Conservation (phyloP, 2,113 vertebrate species). For the Spheniscus mendiculus region DNA sequence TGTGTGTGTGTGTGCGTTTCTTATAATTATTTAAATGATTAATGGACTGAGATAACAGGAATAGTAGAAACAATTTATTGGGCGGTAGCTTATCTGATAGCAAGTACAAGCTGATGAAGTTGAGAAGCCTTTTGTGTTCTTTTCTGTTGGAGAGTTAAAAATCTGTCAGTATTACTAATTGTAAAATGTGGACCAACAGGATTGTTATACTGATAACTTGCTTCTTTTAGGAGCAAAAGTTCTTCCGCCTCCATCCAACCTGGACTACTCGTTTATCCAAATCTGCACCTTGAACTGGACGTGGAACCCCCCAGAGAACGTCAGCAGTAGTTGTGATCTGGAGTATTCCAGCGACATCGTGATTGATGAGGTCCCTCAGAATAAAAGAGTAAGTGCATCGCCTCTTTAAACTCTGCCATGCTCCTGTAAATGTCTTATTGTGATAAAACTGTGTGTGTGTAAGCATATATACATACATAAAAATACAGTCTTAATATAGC, state of each 20-base stretch:
- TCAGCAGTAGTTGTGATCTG: neutral
- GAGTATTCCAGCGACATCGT: neutral
- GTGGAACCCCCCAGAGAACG: neutral
- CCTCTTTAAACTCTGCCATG: neutral
- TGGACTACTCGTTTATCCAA: neutral
- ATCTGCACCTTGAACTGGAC: constrained; percentile 51
- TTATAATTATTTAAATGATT: neutral
- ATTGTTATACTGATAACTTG: neutral
- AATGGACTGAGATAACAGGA: neutral
- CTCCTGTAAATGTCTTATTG: neutral
- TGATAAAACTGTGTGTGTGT: neutral
- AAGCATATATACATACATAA: too few relatives aligned
- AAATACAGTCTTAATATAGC: neutral
- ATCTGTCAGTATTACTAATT: neutral
- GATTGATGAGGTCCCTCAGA: neutral
- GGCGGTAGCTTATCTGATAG: neutral
- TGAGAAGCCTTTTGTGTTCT: neutral
- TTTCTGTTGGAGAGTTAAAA: neutral
- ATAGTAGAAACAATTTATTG: neutral
- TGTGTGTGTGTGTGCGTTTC: neutral
- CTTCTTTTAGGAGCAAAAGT: neutral
- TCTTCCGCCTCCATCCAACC: constrained; percentile 25
- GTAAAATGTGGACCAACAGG: neutral
- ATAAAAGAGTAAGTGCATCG: neutral
- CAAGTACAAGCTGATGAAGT: rapidly evolving